These are phyloP conservation scores for Atrina japonica DNA, from an alignment of 2,888 invertebrate genomes.

Conservation along the genomic window DNA sequence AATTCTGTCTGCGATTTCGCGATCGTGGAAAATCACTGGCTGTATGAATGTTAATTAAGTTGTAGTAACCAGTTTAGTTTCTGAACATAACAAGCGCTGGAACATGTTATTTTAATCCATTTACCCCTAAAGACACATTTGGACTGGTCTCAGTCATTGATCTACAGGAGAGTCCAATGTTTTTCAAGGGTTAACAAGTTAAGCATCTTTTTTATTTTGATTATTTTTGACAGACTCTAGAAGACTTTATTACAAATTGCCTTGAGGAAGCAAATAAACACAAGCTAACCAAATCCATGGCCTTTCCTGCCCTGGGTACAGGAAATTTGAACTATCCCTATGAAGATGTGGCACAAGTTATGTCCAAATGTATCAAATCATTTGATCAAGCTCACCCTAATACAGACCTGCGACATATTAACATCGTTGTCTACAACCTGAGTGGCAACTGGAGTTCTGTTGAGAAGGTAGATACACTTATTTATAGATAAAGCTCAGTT, in stretches of 20 bases:
- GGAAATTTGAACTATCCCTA: slow-evolving; percentile 16
- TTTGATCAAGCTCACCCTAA: slow-evolving; percentile 19
- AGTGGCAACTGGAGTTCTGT: slow-evolving; percentile 2
- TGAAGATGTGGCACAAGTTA: slow-evolving; percentile 15
- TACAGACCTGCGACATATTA: slow-evolving; percentile 10
- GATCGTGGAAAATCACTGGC: too few relatives aligned
- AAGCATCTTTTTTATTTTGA: too few relatives aligned
- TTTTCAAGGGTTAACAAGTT: too few relatives aligned
- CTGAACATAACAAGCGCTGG: too few relatives aligned
- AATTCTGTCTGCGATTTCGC: too few relatives aligned
- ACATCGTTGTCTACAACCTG: slow-evolving; percentile 22
- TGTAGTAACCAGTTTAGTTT: too few relatives aligned
- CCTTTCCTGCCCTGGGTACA: slow-evolving; percentile 29
- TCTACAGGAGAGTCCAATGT: too few relatives aligned
- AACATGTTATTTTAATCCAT: too few relatives aligned
- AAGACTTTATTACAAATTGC: slow-evolving; percentile 20
- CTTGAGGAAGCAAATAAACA: slow-evolving; percentile 26
- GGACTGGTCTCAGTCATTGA: too few relatives aligned
- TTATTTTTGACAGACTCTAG: slow-evolving; percentile 14
- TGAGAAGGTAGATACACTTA: slow-evolving; percentile 5
- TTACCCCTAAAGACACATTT: too few relatives aligned
- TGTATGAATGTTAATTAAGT: too few relatives aligned
- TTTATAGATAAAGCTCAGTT: background rate
- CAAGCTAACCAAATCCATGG: slow-evolving; percentile 10
- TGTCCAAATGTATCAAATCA: slow-evolving; percentile 20